Conservation (phyloP, 2,797 vertebrate genomes). For the Diplodus puntazzo region DNA sequence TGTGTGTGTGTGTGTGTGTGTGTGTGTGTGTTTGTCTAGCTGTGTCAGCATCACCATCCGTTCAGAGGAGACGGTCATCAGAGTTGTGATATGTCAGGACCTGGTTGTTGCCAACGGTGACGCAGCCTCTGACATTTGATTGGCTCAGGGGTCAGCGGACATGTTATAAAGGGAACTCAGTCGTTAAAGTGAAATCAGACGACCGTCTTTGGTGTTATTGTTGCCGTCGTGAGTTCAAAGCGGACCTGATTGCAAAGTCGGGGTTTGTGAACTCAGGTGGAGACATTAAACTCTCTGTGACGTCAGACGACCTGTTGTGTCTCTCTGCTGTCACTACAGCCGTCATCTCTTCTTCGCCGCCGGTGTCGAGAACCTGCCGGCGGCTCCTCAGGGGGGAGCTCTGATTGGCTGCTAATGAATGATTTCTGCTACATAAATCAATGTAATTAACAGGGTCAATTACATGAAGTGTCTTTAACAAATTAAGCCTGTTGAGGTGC, state of each 20-base stretch:
- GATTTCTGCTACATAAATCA: too few relatives aligned
- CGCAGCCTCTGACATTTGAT: not conserved
- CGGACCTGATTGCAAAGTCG: too few relatives aligned
- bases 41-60: not conserved
- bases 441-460: too few relatives aligned
- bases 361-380: too few relatives aligned
- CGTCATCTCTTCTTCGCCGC: not conserved
- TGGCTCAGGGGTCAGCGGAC: constrained; percentile 14
- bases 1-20: constrained; percentile 6
- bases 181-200: too few relatives aligned
- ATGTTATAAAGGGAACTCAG: not conserved
- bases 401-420: too few relatives aligned
- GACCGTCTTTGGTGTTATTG: too few relatives aligned
- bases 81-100: not conserved
- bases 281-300: not conserved
- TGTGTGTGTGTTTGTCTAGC: not conserved
- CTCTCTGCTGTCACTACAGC: not conserved
- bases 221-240: too few relatives aligned
- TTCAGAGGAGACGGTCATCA: not conserved
- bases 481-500: too few relatives aligned
- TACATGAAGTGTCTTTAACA: too few relatives aligned
- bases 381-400: too few relatives aligned
- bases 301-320: not conserved
- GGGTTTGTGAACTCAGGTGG: too few relatives aligned
- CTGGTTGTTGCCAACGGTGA: not conserved